Base-by-base conservation (phyloP, 2,888 invertebrate genomes). In the Pachliopta kotzebuea region DNA sequence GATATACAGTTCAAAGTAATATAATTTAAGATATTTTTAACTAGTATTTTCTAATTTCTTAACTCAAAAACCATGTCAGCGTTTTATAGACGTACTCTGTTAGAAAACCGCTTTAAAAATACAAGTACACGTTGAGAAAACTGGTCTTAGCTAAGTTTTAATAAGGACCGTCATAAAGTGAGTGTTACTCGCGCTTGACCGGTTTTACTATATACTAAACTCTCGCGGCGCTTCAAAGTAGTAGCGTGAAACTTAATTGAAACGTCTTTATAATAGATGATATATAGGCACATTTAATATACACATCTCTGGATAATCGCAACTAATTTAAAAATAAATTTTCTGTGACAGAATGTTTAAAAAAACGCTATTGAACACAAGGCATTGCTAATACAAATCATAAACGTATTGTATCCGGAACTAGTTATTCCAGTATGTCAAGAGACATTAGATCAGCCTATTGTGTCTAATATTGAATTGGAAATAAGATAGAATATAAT, bases 211-310 rank as follows among this genome's bases (percentile, higher is more conserved):
- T 65, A 67, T 71, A 71, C 0, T 4, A 45, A 45, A 70, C 71
- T 74, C 74, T 75, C 69, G 70, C 37, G 69, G 55, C 68, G 67
- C 66, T 72, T 70, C 69, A 69, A 73, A 66, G 75, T 75, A 76
- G 77, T 78, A 80, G 79, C 68, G 76, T 80, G 74, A 77, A 73
- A 80, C 79, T 77, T 75, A 79, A 81, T 79, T 80, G 75, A 69
- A 80, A 75, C 72, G 73, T 70, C 69, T 71, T 69, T 70, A 56
- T 76, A 78, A 81, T 76, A 75, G 72, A 70, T 62, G 60, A 63
- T 67, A 63, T 66, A 62, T 18, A 29, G 20, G 37, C 26, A 59
- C 59, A 52, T 52, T 50, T 52, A 50, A 29, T 29, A n/a, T n/a
- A 3, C 4, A n/a, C 2, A 45, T 45, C 45, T n/a, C 4, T 45